Evolutionary conservation across 2,797 vertebrate species (phyloP).

Genomic region (Poeciliopsis gracilis): DNA sequence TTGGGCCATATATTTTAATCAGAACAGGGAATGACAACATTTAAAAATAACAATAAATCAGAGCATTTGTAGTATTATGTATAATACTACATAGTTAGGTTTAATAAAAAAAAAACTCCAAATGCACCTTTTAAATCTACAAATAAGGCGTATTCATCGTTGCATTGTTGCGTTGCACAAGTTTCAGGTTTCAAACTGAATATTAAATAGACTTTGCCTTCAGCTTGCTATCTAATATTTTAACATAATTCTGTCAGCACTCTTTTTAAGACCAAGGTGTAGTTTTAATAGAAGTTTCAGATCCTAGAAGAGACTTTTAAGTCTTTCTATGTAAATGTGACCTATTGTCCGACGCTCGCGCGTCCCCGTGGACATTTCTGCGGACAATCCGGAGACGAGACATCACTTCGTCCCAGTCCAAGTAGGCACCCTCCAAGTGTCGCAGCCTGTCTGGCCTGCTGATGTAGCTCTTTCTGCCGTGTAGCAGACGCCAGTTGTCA

Average conservation of each 20-base stretch:
- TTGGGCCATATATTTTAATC: constrained; percentile 1
- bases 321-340: neutral
- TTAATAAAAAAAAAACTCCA: neutral
- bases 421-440: constrained; percentile 92
- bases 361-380: constrained; percentile 58
- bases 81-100: neutral
- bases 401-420: constrained; percentile 96
- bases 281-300: neutral
- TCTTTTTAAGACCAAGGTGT: constrained; percentile 12
- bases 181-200: neutral
- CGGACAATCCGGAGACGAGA: constrained; percentile 88
- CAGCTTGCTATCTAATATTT: constrained; percentile 3
- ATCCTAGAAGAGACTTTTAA: neutral
- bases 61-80: neutral
- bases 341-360: constrained; percentile 39
- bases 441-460: constrained; percentile 64
- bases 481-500: constrained; percentile 94
- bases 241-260: constrained; percentile 6
- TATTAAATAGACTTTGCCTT: constrained; percentile 1
- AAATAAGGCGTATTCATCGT: constrained; percentile 1
- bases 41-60: neutral
- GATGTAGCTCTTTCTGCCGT: constrained; percentile 83
- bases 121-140: constrained; percentile 9
- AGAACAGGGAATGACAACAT: neutral
- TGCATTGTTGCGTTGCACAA: constrained; percentile 52